A percentile compares a stretch with the other conserved stretches of the same genome.
These are phyloP conservation scores for Falcunculus frontatus DNA, from an alignment of 2,113 vertebrate species.

Conservation along the genomic window DNA sequence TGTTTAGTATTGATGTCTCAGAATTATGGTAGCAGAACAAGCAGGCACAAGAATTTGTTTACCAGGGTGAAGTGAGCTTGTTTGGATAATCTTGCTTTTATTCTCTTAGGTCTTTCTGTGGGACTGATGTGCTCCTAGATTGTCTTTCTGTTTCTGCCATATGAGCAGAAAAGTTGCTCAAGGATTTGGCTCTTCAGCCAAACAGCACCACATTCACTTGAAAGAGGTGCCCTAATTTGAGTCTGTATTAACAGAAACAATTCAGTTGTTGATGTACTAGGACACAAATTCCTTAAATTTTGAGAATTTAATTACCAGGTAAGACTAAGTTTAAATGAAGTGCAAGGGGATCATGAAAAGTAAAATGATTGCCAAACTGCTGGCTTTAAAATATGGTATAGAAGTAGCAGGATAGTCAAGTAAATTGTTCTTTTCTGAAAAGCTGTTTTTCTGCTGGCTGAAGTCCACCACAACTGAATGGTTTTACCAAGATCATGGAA, in stretches of 20 bases:
- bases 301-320: neutral
- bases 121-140: neutral
- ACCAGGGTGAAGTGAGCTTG: neutral
- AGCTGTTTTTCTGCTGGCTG: neutral
- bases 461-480: neutral
- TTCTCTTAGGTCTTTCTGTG: neutral
- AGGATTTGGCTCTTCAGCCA: neutral
- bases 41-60: conserved; percentile 8
- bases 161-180: neutral
- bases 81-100: conserved; percentile 24
- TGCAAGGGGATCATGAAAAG: neutral
- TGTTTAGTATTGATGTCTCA: neutral
- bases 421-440: neutral
- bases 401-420: neutral
- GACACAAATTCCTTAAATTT: neutral
- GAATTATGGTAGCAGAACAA: neutral
- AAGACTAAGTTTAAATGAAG: neutral
- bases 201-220: neutral
- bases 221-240: neutral
- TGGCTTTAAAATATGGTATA: neutral
- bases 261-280: neutral
- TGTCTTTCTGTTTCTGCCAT: neutral
- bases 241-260: neutral
- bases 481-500: neutral
- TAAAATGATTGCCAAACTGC: neutral